These are phyloP conservation scores for Ochotona curzoniae DNA, from an alignment of 2,113 vertebrate species.

Conservation along the genomic window DNA sequence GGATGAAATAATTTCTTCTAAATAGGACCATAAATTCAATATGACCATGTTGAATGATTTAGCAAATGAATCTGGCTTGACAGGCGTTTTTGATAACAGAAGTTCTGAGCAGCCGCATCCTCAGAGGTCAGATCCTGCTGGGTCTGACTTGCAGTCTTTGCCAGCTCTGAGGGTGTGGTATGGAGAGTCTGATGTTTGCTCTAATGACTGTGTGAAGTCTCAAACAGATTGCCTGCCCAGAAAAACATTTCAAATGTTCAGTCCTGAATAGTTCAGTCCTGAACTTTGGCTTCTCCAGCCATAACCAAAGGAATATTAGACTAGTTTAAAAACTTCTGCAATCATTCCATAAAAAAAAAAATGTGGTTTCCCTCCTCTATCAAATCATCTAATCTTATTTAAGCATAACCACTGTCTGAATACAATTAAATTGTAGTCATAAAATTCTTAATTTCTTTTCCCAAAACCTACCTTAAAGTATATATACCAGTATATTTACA, in stretches of 20 bases:
- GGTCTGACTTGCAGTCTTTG: conserved; percentile 40
- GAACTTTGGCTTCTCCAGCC: conserved; percentile 66
- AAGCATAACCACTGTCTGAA: conserved; percentile 52
- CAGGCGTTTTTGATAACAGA: conserved; percentile 48
- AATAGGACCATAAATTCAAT: conserved; percentile 68
- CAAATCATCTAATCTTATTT: conserved; percentile 78
- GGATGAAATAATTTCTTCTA: conserved; percentile 49
- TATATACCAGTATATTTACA: not conserved
- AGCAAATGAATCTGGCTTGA: conserved; percentile 41
- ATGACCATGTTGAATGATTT: conserved; percentile 63
- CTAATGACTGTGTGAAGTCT: conserved; percentile 72
- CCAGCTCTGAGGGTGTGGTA: conserved; percentile 76
- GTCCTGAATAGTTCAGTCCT: conserved; percentile 49
- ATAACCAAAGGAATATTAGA: conserved; percentile 72
- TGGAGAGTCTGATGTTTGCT: conserved; percentile 71
- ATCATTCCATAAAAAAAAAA: conserved; percentile 72
- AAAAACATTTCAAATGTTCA: conserved; percentile 77
- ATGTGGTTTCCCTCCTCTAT: conserved; percentile 72
- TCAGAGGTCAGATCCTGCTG: conserved; percentile 54
- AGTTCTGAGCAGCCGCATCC: conserved; percentile 56
- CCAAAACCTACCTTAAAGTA: not conserved
- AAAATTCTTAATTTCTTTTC: conserved; percentile 39
- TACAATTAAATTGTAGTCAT: conserved; percentile 42
- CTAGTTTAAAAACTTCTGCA: conserved; percentile 63
- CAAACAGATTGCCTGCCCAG: conserved; percentile 77